Evolutionary conservation across 2,888 invertebrate species (phyloP), one percentile per base, ranked within the genome.

Genomic region (Tigriopus californicus): DNA sequence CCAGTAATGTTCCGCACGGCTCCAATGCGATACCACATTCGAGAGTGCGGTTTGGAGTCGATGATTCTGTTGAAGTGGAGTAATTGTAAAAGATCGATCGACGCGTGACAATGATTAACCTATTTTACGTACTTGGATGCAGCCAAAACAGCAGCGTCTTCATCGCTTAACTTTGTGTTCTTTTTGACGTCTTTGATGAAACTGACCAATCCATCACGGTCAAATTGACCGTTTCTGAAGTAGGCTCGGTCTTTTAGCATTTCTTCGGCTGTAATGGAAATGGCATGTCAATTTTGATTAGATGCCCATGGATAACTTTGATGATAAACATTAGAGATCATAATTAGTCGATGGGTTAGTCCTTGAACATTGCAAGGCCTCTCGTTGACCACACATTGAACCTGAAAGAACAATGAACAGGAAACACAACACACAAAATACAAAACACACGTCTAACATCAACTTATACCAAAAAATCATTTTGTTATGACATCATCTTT

Each of bases 11-110:
- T 69, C 8, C 76, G 67, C 44, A 74, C 71, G 40, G 76, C 78
- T 59, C 75, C 75, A 62, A 79, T 77, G 12, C 78, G 71, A 68
- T 79, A 79, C 76, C 77, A 79, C 64, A 76, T 71, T 10, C 75
- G 70, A 44, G 74, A 72, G 64, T 77, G 77, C 1, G 72, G 70
- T 62, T 53, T 49, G 60, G 47, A 62, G 13, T 48, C 41, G 1
- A 57, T n/a, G 47, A 48, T 57, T 57, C 52, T 51, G 22, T 10
- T n/a, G n/a, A n/a, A n/a, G n/a, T n/a, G n/a, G n/a, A n/a, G n/a
- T n/a, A n/a, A n/a, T n/a, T n/a, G 44, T 15, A 41, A 11, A 55
- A 12, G 20, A 55, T 18, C 10, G 13, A 4, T 4, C n/a, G 42
- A 42, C 11, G 11, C 42, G n/a, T 42, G 42, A 42, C 11, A n/a